A percentile compares a stretch with the other conserved stretches of the same genome.
Evolutionary conservation across 2,888 invertebrate genomes (phyloP).

Genomic region (Drosophila eohydei): DNA sequence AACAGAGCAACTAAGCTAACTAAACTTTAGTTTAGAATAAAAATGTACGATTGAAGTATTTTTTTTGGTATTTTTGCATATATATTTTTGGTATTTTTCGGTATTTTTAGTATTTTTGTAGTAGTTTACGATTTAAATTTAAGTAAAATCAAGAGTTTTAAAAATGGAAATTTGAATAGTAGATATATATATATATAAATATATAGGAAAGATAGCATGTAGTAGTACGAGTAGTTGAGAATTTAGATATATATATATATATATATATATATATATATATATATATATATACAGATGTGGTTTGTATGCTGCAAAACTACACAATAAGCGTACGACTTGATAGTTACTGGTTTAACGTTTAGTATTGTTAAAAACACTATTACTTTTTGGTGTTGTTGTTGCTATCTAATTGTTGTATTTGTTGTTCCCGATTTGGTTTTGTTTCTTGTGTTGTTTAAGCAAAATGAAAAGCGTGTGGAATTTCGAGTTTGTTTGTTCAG

Average conservation of each 20-base stretch:
- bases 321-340: conserved; percentile 70
- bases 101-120: conserved; percentile 25
- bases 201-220: conserved; percentile 30
- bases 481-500: conserved; percentile 23
- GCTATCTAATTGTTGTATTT: conserved; percentile 10
- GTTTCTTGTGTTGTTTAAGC: background rate
- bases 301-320: conserved; percentile 68
- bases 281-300: conserved; percentile 42
- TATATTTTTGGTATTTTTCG: background rate
- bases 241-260: conserved; percentile 34
- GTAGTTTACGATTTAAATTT: conserved; percentile 35
- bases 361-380: conserved; percentile 10
- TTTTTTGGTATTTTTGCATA: conserved; percentile 7
- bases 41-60: conserved; percentile 8
- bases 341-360: conserved; percentile 22
- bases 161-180: conserved; percentile 30
- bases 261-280: conserved; percentile 37
- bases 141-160: conserved; percentile 41
- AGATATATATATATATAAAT: conserved; percentile 17
- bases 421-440: conserved; percentile 12
- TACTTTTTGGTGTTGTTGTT: conserved; percentile 15
- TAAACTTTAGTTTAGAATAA: conserved; percentile 41
- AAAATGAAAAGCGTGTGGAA: conserved; percentile 13
- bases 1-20: conserved; percentile 61
- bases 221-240: conserved; percentile 20